Evolutionary conservation across 2,888 invertebrate genomes (phyloP).

Genomic region (Dicyrtomina minuta): DNA sequence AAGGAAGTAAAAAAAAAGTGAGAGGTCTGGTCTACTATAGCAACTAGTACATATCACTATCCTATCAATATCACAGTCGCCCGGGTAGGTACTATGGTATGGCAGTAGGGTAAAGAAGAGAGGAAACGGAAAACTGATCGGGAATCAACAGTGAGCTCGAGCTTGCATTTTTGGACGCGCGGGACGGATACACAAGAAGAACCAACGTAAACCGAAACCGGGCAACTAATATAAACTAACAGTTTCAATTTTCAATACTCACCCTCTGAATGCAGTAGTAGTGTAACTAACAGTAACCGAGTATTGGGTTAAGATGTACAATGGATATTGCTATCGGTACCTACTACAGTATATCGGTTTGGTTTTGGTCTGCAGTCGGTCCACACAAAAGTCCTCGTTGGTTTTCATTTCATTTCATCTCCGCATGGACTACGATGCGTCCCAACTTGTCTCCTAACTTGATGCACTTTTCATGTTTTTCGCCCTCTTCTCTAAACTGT

Average conservation of each 20-base stretch:
- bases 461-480: constrained; percentile 51
- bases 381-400: neutral
- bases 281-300: too few species aligned
- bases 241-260: too few species aligned
- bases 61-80: too few species aligned
- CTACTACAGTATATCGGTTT: too few species aligned
- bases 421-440: constrained; percentile 10
- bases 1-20: constrained; percentile 3
- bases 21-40: too few species aligned
- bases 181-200: neutral
- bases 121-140: constrained; percentile 17
- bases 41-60: too few species aligned
- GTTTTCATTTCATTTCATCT: constrained; percentile 8
- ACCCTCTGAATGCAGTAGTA: too few species aligned
- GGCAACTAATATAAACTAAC: too few species aligned
- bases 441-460: constrained; percentile 20
- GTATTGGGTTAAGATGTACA: too few species aligned
- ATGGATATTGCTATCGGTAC: too few species aligned
- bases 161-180: constrained; percentile 1
- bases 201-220: neutral
- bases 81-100: too few species aligned
- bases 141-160: constrained; percentile 28
- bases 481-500: constrained; percentile 38
- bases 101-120: neutral
- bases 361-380: too few species aligned